Base-by-base conservation (phyloP, 2,797 vertebrate species). In the Siniperca obscura region DNA sequence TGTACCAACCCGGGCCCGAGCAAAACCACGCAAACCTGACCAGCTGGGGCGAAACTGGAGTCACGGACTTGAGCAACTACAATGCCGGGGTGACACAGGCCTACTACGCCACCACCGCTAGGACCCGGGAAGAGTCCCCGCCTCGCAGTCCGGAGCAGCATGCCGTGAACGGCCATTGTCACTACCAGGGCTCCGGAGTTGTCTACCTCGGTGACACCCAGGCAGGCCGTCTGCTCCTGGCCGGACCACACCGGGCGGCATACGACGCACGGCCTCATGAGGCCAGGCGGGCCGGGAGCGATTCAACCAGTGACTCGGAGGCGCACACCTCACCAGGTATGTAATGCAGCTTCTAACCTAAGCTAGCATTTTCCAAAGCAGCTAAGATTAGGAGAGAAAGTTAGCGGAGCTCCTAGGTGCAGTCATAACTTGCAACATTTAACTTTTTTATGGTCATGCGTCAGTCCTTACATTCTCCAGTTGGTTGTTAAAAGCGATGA, bases 261-360 rank as follows among this genome's bases (percentile, higher is more conserved):
- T 77, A 76, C 16, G 86, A 86, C 0, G 34, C 61, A 0, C 72
- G 46, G 19, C 57, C 7, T 0, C 86, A 85, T 1, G 92, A 91
- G 44, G 67, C 16, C 25, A 82, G 86, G 11, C 86, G 79, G 27
- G 55, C 77, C 21, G 84, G 89, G 14, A 93, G 94, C 57, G 93
- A 94, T 0, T 91, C 94, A 0, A 59, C 80, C 6, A 95, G 94
- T 10, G 95, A 96, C 78, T 92, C 94, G 0, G 95, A 95, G 66
- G 69, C 91, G 0, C 92, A 94, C 76, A 91, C 91, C 0, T 93
- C 93, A 0, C 95, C 96, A 64, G 93, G 95, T 95, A 80, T 0
- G 38, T 36, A 3, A 0, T 0, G 5, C 0, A 7, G 1, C 5
- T 7, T 36, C 36, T 36, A 36, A 9, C 2, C 3, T 4, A 0